Base-by-base conservation (phyloP, 1,140 invertebrate genomes). In the Bombus pascuorum region DNA sequence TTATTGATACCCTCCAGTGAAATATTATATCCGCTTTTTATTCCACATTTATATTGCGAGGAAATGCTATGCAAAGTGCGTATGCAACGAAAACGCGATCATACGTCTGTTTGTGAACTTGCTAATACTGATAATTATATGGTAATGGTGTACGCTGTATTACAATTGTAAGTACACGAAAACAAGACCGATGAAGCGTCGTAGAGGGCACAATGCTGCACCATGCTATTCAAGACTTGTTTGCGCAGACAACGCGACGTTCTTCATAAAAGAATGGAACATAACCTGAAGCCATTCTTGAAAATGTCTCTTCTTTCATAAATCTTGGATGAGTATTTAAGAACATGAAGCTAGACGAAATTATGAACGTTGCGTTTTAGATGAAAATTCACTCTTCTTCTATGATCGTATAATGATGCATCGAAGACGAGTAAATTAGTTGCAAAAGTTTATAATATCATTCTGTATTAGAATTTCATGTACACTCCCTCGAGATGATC, bases 71-170 rank as follows among this genome's bases (percentile, higher is more conserved):
- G 32, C 8, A 57, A 68, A 28, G 22, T n/a, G n/a, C 34, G 15
- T 37, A n/a, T 68, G 70, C 25, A 53, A 57, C 28, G 44, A 59
- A 73, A 81, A 70, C 37, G 32, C 25, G 53, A 15, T 78, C 65
- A 79, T 66, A 62, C 42, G 32, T 39, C 47, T 65, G 80, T 66
- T 53, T 81, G 86, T 65, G 70, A 74, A 81, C 66, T 78, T 42
- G 68, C 73, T 71, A 62, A 74, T 78, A 62, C 86, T 86, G 75
- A 88, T 91, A 91, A 90, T 91, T 91, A 91, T 90, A 91, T 90
- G 90, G 72, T 91, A 91, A 91, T 90, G 86, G 81, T 78, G 82
- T 76, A 81, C 82, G 62, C 71, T 88, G 87, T 90, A 88, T 86
- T 90, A 90, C 89, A 90, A 90, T 77, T 32, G 68, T 68, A 86